These are phyloP conservation scores for Drosophila paracracens DNA, from an alignment of 2,888 invertebrate species.

Conservation along the genomic window DNA sequence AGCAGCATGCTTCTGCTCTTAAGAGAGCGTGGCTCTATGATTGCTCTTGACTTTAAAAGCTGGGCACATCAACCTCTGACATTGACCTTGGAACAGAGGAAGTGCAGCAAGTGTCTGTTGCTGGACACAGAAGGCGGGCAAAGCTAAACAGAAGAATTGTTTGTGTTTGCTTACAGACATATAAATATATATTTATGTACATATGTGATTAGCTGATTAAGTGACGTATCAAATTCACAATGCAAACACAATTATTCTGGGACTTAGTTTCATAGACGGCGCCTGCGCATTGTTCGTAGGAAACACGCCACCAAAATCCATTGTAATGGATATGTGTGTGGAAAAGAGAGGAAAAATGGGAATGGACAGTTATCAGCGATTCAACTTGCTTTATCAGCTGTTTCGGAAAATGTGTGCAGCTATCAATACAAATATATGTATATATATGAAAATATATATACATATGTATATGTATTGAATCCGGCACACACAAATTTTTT, in stretches of 20 bases:
- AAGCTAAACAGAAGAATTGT: background rate
- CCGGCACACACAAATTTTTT: constrained; percentile 10
- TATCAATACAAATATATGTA: constrained; percentile 35
- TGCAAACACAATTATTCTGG: constrained; percentile 14
- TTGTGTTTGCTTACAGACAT: background rate
- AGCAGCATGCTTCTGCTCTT: constrained; percentile 3
- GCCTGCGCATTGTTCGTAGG: constrained; percentile 39
- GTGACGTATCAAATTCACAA: constrained; percentile 19
- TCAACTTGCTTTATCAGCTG: constrained; percentile 43
- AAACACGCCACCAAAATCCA: constrained; percentile 29
- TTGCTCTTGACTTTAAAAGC: constrained; percentile 27
- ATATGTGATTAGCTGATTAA: constrained; percentile 20
- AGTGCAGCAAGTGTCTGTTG: constrained; percentile 55
- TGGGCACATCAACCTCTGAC: constrained; percentile 31
- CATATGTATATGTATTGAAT: background rate
- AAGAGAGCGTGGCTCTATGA: background rate
- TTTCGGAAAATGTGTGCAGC: constrained; percentile 28
- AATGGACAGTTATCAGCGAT: constrained; percentile 29
- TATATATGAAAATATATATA: constrained; percentile 29
- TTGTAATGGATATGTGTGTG: constrained; percentile 6
- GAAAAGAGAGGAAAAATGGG: background rate
- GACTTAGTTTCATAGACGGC: constrained; percentile 8
- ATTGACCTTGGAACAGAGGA: constrained; percentile 63
- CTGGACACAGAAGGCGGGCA: background rate
- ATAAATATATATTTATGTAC: too few relatives aligned